Percentiles rank a stretch among this genome's conserved stretches.
Conservation (phyloP, 2,797 vertebrate species). For the Danio kyathit region DNA sequence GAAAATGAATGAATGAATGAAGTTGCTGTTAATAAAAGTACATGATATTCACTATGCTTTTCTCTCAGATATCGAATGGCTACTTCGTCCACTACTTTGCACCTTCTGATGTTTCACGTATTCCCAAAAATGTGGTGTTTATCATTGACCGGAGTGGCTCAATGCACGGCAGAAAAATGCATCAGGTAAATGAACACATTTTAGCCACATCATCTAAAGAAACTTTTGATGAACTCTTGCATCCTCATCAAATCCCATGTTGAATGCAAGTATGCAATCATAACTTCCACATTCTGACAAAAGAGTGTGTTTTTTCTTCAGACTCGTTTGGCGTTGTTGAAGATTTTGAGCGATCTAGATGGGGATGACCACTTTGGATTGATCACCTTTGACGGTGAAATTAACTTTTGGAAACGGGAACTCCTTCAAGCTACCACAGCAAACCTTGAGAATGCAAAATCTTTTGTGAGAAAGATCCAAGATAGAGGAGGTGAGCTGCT, state of each 20-base stretch:
- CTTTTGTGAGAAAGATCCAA: constrained; percentile 71
- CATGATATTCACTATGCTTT: not conserved
- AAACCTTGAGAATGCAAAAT: constrained; percentile 78
- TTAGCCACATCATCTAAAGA: not conserved
- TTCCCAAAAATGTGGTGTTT: constrained; percentile 83
- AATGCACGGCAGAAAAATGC: constrained; percentile 78
- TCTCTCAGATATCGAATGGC: constrained; percentile 67
- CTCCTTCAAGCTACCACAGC: constrained; percentile 80
- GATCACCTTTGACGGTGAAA: constrained; percentile 77
- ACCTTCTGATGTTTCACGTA: constrained; percentile 70
- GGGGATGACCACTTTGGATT: constrained; percentile 87
- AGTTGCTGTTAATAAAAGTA: no score
- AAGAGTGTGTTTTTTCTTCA: constrained; percentile 60
- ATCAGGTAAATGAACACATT: constrained; percentile 69
- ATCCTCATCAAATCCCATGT: not conserved
- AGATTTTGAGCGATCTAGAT: constrained; percentile 87
- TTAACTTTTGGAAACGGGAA: constrained; percentile 78
- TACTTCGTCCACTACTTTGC: constrained; percentile 85
- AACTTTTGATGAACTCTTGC: not conserved
- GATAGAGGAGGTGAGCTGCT: constrained; percentile 80
- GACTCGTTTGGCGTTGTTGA: constrained; percentile 86
- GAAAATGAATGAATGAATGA: no score
- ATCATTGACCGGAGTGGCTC: constrained; percentile 82
- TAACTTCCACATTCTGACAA: not conserved
- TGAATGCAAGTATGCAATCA: not conserved